Conservation (phyloP, 2,113 vertebrate species). For the Sprattus sprattus region DNA sequence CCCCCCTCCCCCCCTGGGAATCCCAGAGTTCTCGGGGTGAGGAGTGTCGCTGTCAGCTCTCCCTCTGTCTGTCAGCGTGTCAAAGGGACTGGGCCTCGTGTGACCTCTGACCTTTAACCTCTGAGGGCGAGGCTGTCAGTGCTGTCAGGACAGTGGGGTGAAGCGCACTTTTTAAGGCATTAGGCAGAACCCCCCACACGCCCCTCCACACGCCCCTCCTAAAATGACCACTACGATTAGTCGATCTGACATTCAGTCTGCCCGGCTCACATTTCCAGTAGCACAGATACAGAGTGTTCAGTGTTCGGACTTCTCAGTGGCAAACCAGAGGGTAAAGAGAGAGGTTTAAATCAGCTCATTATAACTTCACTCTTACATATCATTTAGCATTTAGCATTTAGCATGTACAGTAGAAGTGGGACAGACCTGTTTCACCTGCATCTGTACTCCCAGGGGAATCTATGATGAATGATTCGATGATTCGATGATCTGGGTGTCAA, state of each 20-base stretch:
- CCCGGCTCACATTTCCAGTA: background rate
- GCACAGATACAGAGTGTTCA: background rate
- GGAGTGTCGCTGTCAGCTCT: background rate
- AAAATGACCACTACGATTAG: background rate
- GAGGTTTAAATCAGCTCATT: too few relatives aligned
- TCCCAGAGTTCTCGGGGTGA: background rate
- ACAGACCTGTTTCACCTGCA: too few relatives aligned
- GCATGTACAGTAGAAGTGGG: too few relatives aligned
- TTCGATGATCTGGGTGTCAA: too few relatives aligned
- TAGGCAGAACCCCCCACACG: background rate
- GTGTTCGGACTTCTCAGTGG: too few relatives aligned
- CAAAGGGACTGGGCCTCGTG: background rate
- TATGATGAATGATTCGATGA: too few relatives aligned
- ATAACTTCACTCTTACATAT: too few relatives aligned
- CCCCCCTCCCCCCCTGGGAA: too few relatives aligned
- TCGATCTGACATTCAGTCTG: background rate
- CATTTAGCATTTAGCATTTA: too few relatives aligned
- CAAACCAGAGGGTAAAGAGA: too few relatives aligned
- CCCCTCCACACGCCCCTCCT: background rate
- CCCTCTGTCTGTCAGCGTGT: background rate
- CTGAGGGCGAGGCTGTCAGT: background rate
- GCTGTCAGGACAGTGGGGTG: background rate
- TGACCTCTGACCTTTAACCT: constrained; percentile 36
- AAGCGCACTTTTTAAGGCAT: constrained; percentile 10
- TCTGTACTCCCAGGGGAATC: too few relatives aligned